Evolutionary conservation across 2,113 vertebrate species (phyloP).

Genomic region (Lepisosteus oculatus): DNA sequence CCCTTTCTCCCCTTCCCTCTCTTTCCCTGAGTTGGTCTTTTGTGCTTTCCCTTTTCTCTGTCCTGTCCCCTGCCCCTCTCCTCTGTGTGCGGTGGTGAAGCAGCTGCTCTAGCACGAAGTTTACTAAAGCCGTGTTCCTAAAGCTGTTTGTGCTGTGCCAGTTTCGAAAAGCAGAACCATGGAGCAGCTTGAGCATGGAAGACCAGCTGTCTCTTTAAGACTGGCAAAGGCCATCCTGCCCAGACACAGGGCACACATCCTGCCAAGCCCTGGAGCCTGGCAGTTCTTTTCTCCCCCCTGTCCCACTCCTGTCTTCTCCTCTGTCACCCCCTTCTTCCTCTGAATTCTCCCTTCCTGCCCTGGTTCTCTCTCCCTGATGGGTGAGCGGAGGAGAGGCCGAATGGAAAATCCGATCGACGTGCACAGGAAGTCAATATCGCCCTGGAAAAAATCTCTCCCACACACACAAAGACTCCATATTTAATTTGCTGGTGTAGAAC

Average conservation of each 20-base stretch:
- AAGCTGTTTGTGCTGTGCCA: no score
- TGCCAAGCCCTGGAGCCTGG: no score
- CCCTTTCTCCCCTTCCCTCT: conserved; percentile 34
- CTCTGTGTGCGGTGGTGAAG: conserved; percentile 25
- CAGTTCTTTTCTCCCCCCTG: conserved; percentile 22
- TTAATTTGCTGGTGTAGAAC: no score
- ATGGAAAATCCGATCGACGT: conserved; percentile 20
- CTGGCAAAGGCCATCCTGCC: no score
- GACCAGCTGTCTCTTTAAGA: no score
- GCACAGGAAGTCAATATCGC: conserved; percentile 24
- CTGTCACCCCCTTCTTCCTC: conserved; percentile 26
- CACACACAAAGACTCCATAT: not conserved
- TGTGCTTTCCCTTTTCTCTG: conserved; percentile 26
- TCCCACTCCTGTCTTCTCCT: conserved; percentile 12
- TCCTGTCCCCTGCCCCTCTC: conserved; percentile 20
- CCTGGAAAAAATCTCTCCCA: conserved; percentile 15
- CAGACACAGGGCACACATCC: no score
- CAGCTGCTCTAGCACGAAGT: no score
- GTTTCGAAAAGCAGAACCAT: no score
- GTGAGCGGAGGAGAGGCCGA: conserved; percentile 18
- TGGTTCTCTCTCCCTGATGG: conserved; percentile 8
- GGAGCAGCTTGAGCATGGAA: no score
- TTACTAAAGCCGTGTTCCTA: no score
- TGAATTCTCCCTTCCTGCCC: conserved; percentile 18
- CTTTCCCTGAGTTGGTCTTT: conserved; percentile 13